Percentiles rank a stretch among this genome's conserved stretches.
Conservation (phyloP, 2,797 vertebrate species). For the Tragelaphus eurycerus region DNA sequence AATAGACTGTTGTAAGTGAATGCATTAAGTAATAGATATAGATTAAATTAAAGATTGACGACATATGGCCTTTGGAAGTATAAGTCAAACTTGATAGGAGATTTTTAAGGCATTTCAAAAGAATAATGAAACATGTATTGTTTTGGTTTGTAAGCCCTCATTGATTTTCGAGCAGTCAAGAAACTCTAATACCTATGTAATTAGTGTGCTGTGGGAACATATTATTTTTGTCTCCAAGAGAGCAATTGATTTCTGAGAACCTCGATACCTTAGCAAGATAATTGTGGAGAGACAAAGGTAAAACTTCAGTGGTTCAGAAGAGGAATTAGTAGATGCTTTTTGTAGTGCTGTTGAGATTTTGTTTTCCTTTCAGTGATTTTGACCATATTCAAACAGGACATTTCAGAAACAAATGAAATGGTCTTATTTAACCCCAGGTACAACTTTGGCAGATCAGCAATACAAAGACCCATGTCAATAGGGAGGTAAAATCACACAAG, state of each 20-base stretch:
- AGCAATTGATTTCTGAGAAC: conserved; percentile 11
- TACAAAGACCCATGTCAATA: not conserved
- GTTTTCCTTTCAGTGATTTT: not conserved
- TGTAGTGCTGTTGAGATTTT: not conserved
- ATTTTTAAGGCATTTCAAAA: not conserved
- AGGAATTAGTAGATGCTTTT: not conserved
- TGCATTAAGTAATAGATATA: not conserved
- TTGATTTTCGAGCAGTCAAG: conserved; percentile 7
- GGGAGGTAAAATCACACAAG: not conserved
- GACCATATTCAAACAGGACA: not conserved
- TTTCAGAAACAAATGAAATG: conserved; percentile 26
- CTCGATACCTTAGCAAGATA: not conserved
- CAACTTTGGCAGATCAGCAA: not conserved
- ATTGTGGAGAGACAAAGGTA: not conserved
- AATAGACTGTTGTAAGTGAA: not conserved
- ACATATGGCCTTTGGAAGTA: not conserved
- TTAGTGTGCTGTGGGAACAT: not conserved
- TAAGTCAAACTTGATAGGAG: not conserved
- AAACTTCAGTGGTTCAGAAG: not conserved
- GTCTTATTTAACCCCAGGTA: not conserved
- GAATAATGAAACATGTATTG: not conserved
- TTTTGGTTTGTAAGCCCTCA: not conserved
- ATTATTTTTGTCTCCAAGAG: conserved; percentile 27
- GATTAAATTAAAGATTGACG: not conserved
- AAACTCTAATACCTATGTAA: not conserved